These are phyloP conservation scores for Pseudochromis fuscus DNA, from an alignment of 2,797 vertebrate genomes.

Conservation along the genomic window DNA sequence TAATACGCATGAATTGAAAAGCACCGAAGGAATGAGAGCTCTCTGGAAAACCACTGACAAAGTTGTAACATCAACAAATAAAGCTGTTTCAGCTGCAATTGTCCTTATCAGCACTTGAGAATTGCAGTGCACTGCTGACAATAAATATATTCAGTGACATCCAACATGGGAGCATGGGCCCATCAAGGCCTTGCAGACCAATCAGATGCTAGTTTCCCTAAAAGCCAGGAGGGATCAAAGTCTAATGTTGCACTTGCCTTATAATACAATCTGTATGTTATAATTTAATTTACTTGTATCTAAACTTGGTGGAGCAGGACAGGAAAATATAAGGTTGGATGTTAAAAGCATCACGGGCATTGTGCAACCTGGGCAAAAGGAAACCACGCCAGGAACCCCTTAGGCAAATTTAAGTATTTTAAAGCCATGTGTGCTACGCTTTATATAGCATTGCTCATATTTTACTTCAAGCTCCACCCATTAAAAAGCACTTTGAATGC, in stretches of 20 bases:
- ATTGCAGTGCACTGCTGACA: constrained; percentile 35
- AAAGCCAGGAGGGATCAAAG: constrained; percentile 31
- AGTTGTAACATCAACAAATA: constrained; percentile 34
- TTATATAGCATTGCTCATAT: constrained; percentile 15
- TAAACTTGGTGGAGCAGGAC: neutral
- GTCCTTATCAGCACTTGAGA: constrained; percentile 22
- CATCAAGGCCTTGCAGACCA: constrained; percentile 32
- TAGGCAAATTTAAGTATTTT: constrained; percentile 29
- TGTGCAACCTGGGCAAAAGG: neutral
- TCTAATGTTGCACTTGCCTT: constrained; percentile 38
- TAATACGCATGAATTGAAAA: constrained; percentile 18
- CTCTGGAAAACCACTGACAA: constrained; percentile 33
- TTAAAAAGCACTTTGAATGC: constrained; percentile 30
- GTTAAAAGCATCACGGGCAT: constrained; percentile 4
- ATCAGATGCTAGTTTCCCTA: constrained; percentile 59
- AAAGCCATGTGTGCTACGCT: constrained; percentile 1
- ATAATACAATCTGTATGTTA: constrained; percentile 37
- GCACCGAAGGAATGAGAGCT: neutral
- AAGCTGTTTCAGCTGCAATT: constrained; percentile 37
- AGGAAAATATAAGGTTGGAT: constrained; percentile 3
- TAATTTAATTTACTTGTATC: constrained; percentile 39
- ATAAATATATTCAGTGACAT: constrained; percentile 39
- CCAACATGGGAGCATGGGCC: constrained; percentile 16
- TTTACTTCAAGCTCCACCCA: neutral
- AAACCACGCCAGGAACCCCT: constrained; percentile 8